Conservation (phyloP, 1,140 invertebrate species). For the Neuroterus valhalla region DNA sequence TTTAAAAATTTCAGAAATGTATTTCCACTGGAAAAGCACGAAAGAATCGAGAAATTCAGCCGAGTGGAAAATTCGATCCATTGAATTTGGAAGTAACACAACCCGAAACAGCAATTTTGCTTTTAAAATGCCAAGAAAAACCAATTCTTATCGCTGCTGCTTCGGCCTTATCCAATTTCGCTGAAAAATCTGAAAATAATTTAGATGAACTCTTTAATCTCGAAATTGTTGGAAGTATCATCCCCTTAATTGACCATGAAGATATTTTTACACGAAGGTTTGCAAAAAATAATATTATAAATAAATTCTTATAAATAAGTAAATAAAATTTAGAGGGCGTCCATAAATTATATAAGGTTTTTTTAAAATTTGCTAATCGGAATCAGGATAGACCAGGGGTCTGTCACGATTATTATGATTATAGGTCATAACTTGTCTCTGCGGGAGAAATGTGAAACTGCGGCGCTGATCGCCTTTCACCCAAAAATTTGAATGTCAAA, state of each 20-base stretch:
- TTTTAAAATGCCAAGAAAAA: constrained; percentile 62
- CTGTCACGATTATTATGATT: no score
- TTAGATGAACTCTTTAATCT: constrained; percentile 61
- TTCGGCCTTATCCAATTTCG: constrained; percentile 61
- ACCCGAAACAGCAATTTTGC: constrained; percentile 60
- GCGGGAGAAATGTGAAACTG: no score
- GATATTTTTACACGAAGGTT: constrained; percentile 65
- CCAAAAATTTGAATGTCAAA: no score
- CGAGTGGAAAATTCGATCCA: constrained; percentile 48
- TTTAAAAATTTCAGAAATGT: constrained; percentile 46
- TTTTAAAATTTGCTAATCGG: no score
- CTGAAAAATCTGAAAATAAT: constrained; percentile 54
- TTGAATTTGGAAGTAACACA: constrained; percentile 56
- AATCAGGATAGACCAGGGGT: no score
- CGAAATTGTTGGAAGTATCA: constrained; percentile 54
- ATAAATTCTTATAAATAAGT: no score
- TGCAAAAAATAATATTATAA: background rate
- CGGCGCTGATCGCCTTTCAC: no score
- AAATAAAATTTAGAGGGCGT: no score
- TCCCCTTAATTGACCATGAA: constrained; percentile 61
- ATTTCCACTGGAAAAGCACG: constrained; percentile 42
- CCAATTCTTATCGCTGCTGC: constrained; percentile 57
- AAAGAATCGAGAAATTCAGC: constrained; percentile 41
- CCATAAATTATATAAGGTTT: no score
- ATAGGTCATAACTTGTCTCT: no score